Conservation (phyloP, 2,113 vertebrate genomes). For the Shinisaurus crocodilurus region DNA sequence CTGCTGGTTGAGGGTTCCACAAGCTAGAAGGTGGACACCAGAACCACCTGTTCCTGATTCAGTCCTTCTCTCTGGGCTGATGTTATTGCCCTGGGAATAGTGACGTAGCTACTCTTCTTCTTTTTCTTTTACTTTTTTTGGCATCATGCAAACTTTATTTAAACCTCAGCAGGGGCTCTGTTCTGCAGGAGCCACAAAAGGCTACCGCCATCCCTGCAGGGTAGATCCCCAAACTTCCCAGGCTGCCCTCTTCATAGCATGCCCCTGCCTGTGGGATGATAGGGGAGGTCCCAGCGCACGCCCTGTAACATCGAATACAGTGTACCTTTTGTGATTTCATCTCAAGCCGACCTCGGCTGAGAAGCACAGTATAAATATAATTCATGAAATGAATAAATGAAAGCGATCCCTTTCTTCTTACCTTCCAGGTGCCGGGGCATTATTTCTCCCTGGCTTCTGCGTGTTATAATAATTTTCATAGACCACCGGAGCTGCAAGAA, state of each 20-base stretch:
- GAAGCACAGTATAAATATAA: background rate
- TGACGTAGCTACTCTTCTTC: no score
- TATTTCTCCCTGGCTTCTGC: slow-evolving; percentile 76
- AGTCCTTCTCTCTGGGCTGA: no score
- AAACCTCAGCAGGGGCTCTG: no score
- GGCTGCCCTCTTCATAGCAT: background rate
- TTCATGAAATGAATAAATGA: background rate
- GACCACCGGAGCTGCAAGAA: slow-evolving; percentile 78
- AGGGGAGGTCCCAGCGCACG: background rate
- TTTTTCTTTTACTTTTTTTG: no score
- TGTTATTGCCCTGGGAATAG: no score
- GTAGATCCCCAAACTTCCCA: background rate
- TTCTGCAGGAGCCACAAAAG: background rate
- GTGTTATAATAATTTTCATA: slow-evolving; percentile 95
- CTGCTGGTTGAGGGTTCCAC: no score
- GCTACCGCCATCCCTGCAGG: background rate
- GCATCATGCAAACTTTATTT: no score
- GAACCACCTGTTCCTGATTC: no score
- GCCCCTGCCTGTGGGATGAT: no score
- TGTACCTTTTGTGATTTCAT: background rate
- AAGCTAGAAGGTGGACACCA: no score
- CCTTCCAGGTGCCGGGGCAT: slow-evolving; percentile 62
- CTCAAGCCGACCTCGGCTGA: background rate
- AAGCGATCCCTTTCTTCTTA: slow-evolving; percentile 43
- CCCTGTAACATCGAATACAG: background rate